phyloP scores from a whole-genome alignment of 2,113 vertebrate genomes.

The Alouatta palliata region DNA sequence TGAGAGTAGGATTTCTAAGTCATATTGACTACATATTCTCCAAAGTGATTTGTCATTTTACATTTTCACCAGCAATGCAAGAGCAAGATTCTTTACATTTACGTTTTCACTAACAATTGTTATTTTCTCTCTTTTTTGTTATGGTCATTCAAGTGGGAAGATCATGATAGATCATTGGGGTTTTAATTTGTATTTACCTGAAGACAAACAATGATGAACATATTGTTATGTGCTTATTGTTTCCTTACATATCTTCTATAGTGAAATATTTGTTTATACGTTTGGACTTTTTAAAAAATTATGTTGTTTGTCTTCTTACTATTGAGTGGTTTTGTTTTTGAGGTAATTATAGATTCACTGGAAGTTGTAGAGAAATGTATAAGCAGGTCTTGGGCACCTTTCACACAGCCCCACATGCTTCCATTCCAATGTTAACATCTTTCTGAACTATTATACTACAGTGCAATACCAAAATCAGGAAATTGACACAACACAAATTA shows the following conservation, averaged over 20 bases:
- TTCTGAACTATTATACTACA: neutral
- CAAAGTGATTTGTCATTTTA: neutral
- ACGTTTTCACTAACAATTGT: neutral
- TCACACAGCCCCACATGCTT: neutral
- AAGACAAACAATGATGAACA: neutral
- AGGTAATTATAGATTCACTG: neutral
- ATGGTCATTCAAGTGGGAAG: neutral
- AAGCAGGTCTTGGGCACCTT: neutral
- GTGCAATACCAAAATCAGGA: neutral
- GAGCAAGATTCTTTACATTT: neutral
- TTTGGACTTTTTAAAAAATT: neutral
- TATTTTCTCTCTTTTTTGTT: neutral
- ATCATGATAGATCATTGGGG: neutral
- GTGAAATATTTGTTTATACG: neutral
- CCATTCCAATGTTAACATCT: neutral
- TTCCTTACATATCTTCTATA: neutral
- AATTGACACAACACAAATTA: neutral
- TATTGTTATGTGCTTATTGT: neutral
- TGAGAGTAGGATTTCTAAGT: neutral
- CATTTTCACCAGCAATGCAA: neutral
- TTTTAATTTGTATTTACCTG: neutral
- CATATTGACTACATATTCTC: neutral
- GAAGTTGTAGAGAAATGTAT: neutral
- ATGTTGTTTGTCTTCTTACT: neutral
- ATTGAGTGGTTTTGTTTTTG: neutral